Evolutionary conservation across 2,797 vertebrate species (phyloP).

Genomic region (Adrianichthys oophorus): DNA sequence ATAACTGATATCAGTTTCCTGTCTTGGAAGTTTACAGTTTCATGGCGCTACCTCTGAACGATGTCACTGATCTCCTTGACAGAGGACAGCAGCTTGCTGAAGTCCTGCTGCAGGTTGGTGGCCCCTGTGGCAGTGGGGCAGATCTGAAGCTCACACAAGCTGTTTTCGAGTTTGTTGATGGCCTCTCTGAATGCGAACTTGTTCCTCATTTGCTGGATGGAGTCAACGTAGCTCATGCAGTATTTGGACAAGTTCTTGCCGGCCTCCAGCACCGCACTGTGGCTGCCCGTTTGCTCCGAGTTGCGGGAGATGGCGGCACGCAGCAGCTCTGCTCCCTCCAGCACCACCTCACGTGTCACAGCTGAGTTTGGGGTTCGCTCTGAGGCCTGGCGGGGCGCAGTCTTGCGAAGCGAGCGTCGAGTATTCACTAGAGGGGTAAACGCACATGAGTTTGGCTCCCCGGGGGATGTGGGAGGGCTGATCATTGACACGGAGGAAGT

Average conservation of each 20-base stretch:
- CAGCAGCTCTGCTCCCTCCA: conserved; percentile 89
- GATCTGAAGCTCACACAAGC: conserved; percentile 94
- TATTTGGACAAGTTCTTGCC: conserved; percentile 97
- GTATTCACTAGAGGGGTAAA: conserved; percentile 93
- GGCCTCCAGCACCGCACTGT: conserved; percentile 93
- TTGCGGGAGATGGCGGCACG: conserved; percentile 88
- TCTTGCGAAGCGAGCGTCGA: conserved; percentile 92
- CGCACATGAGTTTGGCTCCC: conserved; percentile 71
- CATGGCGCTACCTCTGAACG: conserved; percentile 93
- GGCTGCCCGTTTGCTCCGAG: conserved; percentile 93
- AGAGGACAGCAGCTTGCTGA: conserved; percentile 93
- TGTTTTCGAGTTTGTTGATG: conserved; percentile 96
- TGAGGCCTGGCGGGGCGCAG: conserved; percentile 81
- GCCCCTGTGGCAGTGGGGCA: conserved; percentile 88
- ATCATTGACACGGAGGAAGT: conserved; percentile 53
- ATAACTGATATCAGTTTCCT: conserved; percentile 32
- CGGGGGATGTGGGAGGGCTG: conserved; percentile 46
- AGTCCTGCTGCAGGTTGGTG: conserved; percentile 89
- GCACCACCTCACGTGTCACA: conserved; percentile 89
- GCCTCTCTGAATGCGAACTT: conserved; percentile 98
- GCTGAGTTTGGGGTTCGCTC: conserved; percentile 88
- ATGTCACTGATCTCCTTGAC: conserved; percentile 98
- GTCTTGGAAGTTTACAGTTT: conserved; percentile 11
- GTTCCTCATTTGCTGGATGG: conserved; percentile 99
- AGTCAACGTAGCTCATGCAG: conserved; percentile 94